phyloP scores from a whole-genome alignment of 1,140 invertebrate species.

The Dufourea novaeangliae region DNA sequence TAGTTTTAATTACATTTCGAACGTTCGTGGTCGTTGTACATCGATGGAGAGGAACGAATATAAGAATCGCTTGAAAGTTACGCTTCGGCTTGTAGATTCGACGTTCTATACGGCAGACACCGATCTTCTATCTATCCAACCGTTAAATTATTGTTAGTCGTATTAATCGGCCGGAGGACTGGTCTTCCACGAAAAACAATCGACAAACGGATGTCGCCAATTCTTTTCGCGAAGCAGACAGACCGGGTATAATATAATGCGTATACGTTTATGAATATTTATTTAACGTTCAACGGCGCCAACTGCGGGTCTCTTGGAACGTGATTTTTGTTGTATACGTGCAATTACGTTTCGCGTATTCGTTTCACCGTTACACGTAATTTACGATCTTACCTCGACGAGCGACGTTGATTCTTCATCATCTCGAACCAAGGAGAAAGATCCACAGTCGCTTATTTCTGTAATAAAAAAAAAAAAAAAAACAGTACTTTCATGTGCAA shows the following conservation, averaged over 20 bases:
- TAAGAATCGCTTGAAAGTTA: too few species aligned
- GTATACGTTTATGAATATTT: slow-evolving; percentile 17
- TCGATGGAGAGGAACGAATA: too few species aligned
- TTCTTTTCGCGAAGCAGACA: slow-evolving; percentile 69
- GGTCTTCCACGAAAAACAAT: slow-evolving; percentile 77
- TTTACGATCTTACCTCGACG: neutral
- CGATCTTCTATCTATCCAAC: slow-evolving; percentile 51
- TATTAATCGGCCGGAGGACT: slow-evolving; percentile 57
- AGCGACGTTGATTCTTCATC: neutral
- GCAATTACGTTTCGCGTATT: neutral
- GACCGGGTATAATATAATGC: slow-evolving; percentile 59
- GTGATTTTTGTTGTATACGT: neutral
- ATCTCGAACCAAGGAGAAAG: neutral
- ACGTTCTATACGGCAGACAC: neutral
- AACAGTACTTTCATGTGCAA: neutral
- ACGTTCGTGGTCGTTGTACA: too few species aligned
- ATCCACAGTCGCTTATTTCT: neutral
- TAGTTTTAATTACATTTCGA: too few species aligned
- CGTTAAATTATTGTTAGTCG: slow-evolving; percentile 69
- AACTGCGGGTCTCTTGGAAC: slow-evolving; percentile 18
- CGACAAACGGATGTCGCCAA: slow-evolving; percentile 75
- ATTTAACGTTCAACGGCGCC: neutral
- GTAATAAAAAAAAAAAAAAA: neutral
- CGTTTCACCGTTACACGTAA: neutral
- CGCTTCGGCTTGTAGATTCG: neutral